Evolutionary conservation across 2,797 vertebrate species (phyloP), one percentile per base, ranked within the genome.

Genomic region (Protonibea diacanthus): DNA sequence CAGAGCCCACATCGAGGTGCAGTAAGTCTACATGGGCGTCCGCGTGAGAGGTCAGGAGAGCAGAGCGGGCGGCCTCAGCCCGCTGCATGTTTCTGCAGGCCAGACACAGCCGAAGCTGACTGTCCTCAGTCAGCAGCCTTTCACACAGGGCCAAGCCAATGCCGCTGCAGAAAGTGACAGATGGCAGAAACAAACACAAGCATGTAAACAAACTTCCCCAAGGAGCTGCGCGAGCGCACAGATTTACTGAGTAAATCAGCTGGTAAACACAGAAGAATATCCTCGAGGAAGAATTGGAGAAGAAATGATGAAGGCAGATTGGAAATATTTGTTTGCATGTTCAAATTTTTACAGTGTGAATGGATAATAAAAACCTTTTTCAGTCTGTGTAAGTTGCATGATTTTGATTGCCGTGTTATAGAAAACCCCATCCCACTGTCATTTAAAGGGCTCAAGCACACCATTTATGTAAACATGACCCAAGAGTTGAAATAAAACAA

Each of bases 121-220:
- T 83, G 74, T 97, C 95, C 71, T 95, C 91, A 0, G 64, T 84
- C 61, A 99, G 95, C 58, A 99, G 94, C 72, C 98, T 93, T 77
- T 93, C 91, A 89, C 97, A 99, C 60, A 99, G 88, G 1, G 97
- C 97, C 55, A 97, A 89, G 58, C 98, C 97, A 8, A 99, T 96
- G 45, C 98, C 97, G 68, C 98, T 98, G 88, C 8, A 74, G 6
- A 58, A 13, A 27, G 52, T 2, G n/a, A 61, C 5, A 57, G 38
- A 73, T 45, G 29, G 42, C 33, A 2, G 86, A 47, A 47, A 75
- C 27, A 70, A 48, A 73, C 55, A 66, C 23, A 70, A 20, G 8
- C 21, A 38, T 15, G 38, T 48, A n/a, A 64, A 67, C 29, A 75
- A 18, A 74, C 42, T n/a, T 29, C 11, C 9, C 18, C 9, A 5